Evolutionary conservation across 2,113 vertebrate genomes (phyloP).

Genomic region (Baryphthengus martii): DNA sequence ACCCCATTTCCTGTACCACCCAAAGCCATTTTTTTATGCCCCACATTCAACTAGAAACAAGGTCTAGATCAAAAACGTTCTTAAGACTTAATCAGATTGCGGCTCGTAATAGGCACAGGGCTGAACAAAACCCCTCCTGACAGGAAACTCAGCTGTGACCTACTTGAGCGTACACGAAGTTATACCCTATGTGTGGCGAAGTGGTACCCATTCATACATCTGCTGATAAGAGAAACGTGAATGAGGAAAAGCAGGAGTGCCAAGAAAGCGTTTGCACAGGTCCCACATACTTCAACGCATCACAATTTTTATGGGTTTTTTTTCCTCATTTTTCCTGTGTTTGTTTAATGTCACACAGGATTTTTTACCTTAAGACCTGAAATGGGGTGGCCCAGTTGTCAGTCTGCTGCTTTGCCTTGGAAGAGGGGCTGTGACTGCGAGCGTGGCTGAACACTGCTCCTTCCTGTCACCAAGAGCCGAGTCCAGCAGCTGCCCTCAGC

Average conservation of each 20-base stretch:
- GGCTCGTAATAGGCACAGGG: not conserved
- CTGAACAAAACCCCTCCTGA: not conserved
- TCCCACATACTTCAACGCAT: not conserved
- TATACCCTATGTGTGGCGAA: not conserved
- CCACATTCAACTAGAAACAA: not conserved
- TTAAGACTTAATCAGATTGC: not conserved
- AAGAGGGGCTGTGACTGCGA: not conserved
- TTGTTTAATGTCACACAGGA: not conserved
- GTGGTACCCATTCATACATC: not conserved
- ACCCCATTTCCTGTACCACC: not conserved
- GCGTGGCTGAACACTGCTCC: not conserved
- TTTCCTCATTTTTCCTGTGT: not conserved
- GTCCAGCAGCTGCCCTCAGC: rapidly evolving
- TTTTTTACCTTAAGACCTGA: not conserved
- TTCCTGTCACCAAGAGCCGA: not conserved
- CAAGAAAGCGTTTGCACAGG: not conserved
- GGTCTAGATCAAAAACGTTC: not conserved
- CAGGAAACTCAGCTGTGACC: constrained; percentile 32
- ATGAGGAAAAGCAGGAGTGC: not conserved
- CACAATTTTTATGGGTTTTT: too few relatives aligned
- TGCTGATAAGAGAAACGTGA: not conserved
- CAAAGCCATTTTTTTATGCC: not conserved
- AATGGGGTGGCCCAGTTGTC: not conserved
- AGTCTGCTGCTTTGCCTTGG: not conserved
- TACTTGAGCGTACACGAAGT: not conserved